Evolutionary conservation across 2,888 invertebrate genomes (phyloP).

Genomic region (Luffia ferchaultella): DNA sequence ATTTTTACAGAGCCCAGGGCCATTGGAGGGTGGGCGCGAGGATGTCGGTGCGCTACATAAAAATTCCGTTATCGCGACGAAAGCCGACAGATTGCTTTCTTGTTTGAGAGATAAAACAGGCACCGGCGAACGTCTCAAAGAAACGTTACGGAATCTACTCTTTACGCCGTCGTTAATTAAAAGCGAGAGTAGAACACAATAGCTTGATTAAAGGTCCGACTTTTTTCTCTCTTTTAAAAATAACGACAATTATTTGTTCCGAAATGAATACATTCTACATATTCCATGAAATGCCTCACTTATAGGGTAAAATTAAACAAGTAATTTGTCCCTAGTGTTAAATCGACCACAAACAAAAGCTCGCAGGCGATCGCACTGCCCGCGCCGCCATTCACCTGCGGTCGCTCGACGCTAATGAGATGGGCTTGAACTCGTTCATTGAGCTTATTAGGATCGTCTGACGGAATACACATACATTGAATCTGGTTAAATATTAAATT

Average conservation of each 20-base stretch:
- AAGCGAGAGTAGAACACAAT: background rate
- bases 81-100: constrained; percentile 64
- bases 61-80: constrained; percentile 61
- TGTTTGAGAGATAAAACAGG: constrained; percentile 58
- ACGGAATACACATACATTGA: background rate
- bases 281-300: no score
- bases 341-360: constrained; percentile 66
- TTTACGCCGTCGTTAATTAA: background rate
- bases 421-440: constrained; percentile 36
- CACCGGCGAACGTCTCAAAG: background rate
- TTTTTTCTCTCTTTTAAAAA: background rate
- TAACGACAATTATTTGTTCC: no score
- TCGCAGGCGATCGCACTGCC: constrained; percentile 36
- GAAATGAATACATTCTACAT: no score
- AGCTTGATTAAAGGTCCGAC: background rate
- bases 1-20: constrained; percentile 55
- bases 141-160: background rate
- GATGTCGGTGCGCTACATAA: constrained; percentile 59
- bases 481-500: background rate
- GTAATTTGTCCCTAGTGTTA: constrained; percentile 62
- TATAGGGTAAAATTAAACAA: constrained; percentile 27
- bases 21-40: constrained; percentile 62
- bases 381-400: constrained; percentile 60
- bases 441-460: background rate
- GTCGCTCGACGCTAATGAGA: constrained; percentile 62